A percentile compares a stretch with the other conserved stretches of the same genome.
Conservation (phyloP, 2,888 invertebrate species). For the Eristalis intricaria region DNA sequence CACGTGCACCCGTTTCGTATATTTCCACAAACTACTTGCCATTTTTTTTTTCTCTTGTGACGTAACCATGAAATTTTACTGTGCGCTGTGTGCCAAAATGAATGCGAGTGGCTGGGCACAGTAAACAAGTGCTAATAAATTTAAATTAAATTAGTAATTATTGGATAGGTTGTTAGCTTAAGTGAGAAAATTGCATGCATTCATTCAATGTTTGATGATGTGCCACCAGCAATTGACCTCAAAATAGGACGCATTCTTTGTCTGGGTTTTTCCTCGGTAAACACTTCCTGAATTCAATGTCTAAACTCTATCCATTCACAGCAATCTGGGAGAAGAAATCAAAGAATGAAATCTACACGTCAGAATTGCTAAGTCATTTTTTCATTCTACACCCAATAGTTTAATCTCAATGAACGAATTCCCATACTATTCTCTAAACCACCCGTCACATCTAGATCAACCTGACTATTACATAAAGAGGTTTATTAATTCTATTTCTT, state of each 20-base stretch:
- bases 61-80: conserved; percentile 2
- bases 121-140: neutral
- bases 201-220: too few relatives aligned
- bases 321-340: neutral
- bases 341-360: neutral
- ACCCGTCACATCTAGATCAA: neutral
- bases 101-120: neutral
- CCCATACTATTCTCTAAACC: neutral
- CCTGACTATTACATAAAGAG: conserved; percentile 19
- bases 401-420: neutral
- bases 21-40: neutral
- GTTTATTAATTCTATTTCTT: neutral
- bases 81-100: neutral
- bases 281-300: neutral
- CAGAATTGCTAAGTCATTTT: too few relatives aligned
- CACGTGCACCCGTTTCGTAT: neutral
- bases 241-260: too few relatives aligned
- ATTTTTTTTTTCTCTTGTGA: conserved; percentile 13
- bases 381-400: neutral
- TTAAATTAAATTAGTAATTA: neutral
- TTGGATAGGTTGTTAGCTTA: neutral
- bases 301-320: neutral
- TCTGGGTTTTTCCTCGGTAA: neutral
- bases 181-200: neutral
- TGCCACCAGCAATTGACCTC: too few relatives aligned